phyloP scores from a whole-genome alignment of 92 coral and sea anemone genomes.

The Zoanthus sociatus region DNA sequence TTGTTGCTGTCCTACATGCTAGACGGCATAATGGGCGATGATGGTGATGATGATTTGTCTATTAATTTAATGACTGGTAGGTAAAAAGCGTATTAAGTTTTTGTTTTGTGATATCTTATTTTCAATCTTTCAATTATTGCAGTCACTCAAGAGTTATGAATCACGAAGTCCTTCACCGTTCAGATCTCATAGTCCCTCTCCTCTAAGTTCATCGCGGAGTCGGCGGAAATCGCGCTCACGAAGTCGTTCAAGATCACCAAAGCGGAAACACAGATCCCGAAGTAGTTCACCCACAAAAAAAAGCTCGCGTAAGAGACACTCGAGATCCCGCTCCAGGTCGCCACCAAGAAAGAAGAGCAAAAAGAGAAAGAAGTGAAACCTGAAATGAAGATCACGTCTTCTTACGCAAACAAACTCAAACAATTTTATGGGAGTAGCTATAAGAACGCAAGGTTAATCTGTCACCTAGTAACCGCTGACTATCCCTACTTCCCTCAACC shows the following conservation, averaged over 20 bases:
- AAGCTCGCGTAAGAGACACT: constrained; percentile 82
- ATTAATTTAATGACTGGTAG: not conserved
- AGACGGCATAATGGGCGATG: no score
- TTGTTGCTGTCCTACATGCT: no score
- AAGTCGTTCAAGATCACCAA: constrained; percentile 79
- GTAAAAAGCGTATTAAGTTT: not conserved
- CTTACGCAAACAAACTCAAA: not conserved
- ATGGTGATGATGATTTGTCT: not conserved
- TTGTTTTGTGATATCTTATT: not conserved
- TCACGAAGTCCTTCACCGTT: constrained; percentile 96
- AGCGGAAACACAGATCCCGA: constrained; percentile 82
- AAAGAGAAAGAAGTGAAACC: constrained; percentile 79
- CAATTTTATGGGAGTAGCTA: not conserved
- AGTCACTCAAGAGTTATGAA: constrained; percentile 94
- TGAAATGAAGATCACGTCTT: not conserved
- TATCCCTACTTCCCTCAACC: not conserved
- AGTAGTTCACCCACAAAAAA: constrained; percentile 77
- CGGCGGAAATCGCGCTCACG: constrained; percentile 85
- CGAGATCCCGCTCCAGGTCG: constrained; percentile 87
- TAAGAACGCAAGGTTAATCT: not conserved
- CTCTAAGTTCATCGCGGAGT: constrained; percentile 84
- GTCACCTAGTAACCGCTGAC: not conserved
- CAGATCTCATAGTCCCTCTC: constrained; percentile 73
- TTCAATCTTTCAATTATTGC: not conserved
- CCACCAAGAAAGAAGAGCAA: constrained; percentile 86